These are phyloP conservation scores for Heliconius erato DNA, from an alignment of 2,888 invertebrate genomes.

Conservation along the genomic window DNA sequence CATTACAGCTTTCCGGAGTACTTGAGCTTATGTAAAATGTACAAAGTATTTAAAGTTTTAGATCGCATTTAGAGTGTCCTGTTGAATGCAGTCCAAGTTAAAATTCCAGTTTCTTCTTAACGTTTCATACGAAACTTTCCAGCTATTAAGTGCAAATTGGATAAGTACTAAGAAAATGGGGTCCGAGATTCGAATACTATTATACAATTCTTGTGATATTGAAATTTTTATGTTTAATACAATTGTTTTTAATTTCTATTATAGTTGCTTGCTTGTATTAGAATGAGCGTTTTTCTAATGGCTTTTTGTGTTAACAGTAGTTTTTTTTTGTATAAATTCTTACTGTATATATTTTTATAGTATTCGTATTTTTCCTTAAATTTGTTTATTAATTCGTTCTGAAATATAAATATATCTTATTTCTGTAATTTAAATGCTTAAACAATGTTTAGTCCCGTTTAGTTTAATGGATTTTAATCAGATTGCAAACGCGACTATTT, in stretches of 20 bases:
- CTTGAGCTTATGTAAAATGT: constrained; percentile 35
- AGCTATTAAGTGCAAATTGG: constrained; percentile 38
- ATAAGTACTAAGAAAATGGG: constrained; percentile 30
- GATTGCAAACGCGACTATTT: too few relatives aligned
- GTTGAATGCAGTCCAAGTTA: constrained; percentile 31
- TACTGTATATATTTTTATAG: too few relatives aligned
- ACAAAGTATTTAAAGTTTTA: constrained; percentile 33
- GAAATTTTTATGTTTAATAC: neutral
- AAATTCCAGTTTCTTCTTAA: constrained; percentile 31
- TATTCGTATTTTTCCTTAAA: too few relatives aligned
- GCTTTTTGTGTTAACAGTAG: neutral
- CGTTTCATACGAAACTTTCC: constrained; percentile 26
- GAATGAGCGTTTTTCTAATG: neutral
- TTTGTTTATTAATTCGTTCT: too few relatives aligned
- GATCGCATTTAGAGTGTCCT: constrained; percentile 21
- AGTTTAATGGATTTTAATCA: too few relatives aligned
- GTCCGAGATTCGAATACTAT: neutral
- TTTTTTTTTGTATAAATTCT: neutral
- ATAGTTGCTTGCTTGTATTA: neutral
- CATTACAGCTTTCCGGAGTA: constrained; percentile 20
- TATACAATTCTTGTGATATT: constrained; percentile 6
- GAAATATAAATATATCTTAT: too few relatives aligned
- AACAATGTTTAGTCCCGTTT: too few relatives aligned
- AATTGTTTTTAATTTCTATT: constrained; percentile 18
- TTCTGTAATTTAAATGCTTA: too few relatives aligned